phyloP scores from a whole-genome alignment of 1,140 invertebrate species.

The Leptinotarsa texana region DNA sequence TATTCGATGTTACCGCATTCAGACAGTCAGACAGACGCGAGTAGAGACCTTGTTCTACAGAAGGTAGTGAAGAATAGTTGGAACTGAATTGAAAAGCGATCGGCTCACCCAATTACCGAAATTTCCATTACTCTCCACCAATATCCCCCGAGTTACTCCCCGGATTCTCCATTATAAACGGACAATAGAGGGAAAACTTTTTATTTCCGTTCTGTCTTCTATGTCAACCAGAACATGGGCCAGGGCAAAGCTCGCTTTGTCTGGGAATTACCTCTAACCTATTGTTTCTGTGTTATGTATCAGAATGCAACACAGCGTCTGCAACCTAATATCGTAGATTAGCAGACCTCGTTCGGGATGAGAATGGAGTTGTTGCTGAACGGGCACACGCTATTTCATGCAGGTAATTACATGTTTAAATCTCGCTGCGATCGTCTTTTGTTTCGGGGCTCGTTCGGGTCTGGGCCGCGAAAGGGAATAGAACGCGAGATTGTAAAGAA shows the following conservation, averaged over 20 bases:
- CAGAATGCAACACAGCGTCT: slow-evolving; percentile 16
- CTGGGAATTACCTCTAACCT: slow-evolving; percentile 17
- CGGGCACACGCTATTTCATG: slow-evolving; percentile 3
- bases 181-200: not conserved
- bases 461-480: not conserved
- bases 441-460: not conserved
- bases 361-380: slow-evolving; percentile 14
- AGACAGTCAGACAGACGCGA: too few relatives aligned
- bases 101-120: too few relatives aligned
- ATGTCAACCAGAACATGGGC: not conserved
- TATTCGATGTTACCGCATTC: too few relatives aligned
- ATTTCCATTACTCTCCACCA: too few relatives aligned
- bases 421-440: slow-evolving; percentile 1
- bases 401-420: slow-evolving; percentile 4
- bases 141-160: not conserved
- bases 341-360: slow-evolving; percentile 3
- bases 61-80: too few relatives aligned
- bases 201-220: not conserved
- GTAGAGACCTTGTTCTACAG: too few relatives aligned
- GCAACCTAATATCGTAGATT: slow-evolving; percentile 23
- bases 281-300: slow-evolving; percentile 21
- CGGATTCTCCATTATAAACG: not conserved
- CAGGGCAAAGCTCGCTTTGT: slow-evolving; percentile 23
- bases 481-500: not conserved
- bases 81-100: too few relatives aligned